phyloP scores from a whole-genome alignment of 2,888 invertebrate species.

The Eristalis pertinax region DNA sequence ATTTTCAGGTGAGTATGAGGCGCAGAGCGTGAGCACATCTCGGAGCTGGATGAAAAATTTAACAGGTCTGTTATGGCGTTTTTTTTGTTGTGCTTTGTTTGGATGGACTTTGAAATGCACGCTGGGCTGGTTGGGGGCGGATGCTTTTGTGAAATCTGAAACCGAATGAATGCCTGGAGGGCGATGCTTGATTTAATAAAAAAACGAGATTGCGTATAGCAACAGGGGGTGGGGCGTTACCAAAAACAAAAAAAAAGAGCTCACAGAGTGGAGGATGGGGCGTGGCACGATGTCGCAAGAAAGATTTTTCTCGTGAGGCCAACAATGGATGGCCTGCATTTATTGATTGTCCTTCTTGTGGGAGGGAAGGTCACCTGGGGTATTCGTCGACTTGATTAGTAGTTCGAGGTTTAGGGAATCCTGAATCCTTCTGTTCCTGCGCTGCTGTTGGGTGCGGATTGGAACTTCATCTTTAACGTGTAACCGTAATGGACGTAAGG shows the following conservation, averaged over 20 bases:
- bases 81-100: background rate
- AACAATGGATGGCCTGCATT: too few relatives aligned
- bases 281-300: too few relatives aligned
- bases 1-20: background rate
- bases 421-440: too few relatives aligned
- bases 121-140: background rate
- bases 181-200: background rate
- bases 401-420: too few relatives aligned
- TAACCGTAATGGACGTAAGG: too few relatives aligned
- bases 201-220: background rate
- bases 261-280: background rate
- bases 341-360: too few relatives aligned
- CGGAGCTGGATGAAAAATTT: background rate
- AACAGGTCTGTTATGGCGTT: background rate
- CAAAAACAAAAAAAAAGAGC: background rate
- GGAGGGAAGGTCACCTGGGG: too few relatives aligned
- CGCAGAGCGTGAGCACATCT: background rate
- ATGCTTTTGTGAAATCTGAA: background rate
- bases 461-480: too few relatives aligned
- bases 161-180: background rate
- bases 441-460: too few relatives aligned
- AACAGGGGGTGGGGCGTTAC: background rate
- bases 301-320: too few relatives aligned
- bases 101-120: background rate
- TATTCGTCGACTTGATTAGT: too few relatives aligned